phyloP scores from a whole-genome alignment of 2,113 vertebrate species.

The Thermophis baileyi region DNA sequence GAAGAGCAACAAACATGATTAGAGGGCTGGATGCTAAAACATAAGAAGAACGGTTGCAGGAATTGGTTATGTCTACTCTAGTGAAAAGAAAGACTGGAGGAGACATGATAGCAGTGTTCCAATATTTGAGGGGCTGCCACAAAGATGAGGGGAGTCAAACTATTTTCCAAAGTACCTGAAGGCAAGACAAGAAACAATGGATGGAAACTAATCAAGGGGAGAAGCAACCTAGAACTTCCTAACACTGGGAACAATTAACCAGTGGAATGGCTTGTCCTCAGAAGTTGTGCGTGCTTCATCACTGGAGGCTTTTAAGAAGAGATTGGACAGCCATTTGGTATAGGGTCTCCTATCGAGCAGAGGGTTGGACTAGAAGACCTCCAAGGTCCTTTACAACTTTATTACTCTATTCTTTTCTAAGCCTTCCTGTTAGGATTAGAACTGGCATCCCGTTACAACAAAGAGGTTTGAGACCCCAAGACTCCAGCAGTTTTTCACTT shows the following conservation, averaged over 20 bases:
- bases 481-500: background rate
- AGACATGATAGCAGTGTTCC: background rate
- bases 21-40: background rate
- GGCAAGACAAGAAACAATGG: background rate
- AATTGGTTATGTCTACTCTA: background rate
- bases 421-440: constrained; percentile 23
- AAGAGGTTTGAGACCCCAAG: constrained; percentile 7
- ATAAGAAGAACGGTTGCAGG: background rate
- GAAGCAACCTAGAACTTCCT: background rate
- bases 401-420: no score
- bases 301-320: no score
- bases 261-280: no score
- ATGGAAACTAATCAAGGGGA: background rate
- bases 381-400: no score
- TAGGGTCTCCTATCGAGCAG: no score
- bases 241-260: background rate
- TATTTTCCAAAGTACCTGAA: no score
- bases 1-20: background rate
- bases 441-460: background rate
- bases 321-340: no score
- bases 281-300: no score
- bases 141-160: background rate
- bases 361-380: no score
- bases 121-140: background rate
- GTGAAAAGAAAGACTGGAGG: background rate